Base-by-base conservation (phyloP, 2,888 invertebrate species). In the Epirrhoe alternata region DNA sequence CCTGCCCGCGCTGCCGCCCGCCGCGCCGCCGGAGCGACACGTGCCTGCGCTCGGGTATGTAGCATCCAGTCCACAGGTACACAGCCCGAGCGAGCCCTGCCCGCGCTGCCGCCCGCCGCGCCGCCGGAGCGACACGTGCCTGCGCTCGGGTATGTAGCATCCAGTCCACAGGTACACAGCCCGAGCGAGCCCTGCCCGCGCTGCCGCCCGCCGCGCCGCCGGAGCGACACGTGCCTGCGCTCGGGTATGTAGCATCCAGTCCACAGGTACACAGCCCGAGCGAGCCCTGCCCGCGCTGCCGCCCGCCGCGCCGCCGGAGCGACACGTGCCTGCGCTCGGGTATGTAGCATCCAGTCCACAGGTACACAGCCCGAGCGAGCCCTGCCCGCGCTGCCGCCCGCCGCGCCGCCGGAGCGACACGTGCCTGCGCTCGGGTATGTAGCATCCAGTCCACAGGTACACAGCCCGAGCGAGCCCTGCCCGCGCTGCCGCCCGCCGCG, bases 1-100 rank as follows among this genome's bases (percentile, higher is more conserved):
- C 5, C 85, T 90, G 78, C 87, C 94, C n/a, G 72, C 85, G 58
- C 79, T 80, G 68, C 76, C 76, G 59, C 61, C 78, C 33, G 58
- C 71, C 57, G 63, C 74, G n/a, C 47, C 12, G 69, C 75, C 77
- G 56, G 78, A 78, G 30, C n/a, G n/a, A n/a, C n/a, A n/a, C n/a
- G n/a, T n/a, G n/a, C n/a, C n/a, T n/a, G n/a, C n/a, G n/a, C n/a
- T n/a, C n/a, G n/a, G n/a, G n/a, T n/a, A n/a, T n/a, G n/a, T n/a
- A n/a, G n/a, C n/a, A n/a, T n/a, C n/a, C n/a, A n/a, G n/a, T n/a
- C n/a, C n/a, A n/a, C n/a, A n/a, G n/a, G n/a, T n/a, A n/a, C n/a
- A n/a, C n/a, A n/a, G n/a, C n/a, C n/a, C n/a, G n/a, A n/a, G n/a
- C n/a, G n/a, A 24, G 24, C 24, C 24, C 24, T 24, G 24, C 24